A percentile compares a stretch with the other conserved stretches of the same genome.
Conservation (phyloP, 1,140 invertebrate species). For the Ceratosolen fusciceps region DNA sequence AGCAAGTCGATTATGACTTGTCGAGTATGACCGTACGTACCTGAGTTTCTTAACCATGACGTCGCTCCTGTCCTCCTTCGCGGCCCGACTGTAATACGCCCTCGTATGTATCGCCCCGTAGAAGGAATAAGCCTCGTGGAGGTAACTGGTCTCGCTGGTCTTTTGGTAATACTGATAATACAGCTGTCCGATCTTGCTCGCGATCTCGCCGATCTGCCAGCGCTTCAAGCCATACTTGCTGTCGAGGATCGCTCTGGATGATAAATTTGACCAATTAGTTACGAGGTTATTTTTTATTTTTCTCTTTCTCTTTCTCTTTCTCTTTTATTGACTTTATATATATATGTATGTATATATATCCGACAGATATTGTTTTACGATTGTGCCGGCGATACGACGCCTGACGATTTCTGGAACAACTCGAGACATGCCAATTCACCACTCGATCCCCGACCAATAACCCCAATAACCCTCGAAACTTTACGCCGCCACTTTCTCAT, state of each 20-base stretch:
- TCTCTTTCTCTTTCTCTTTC: too few relatives aligned
- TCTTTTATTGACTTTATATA: too few relatives aligned
- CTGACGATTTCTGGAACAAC: neutral
- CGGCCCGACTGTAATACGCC: slow-evolving; percentile 94
- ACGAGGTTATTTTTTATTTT: too few relatives aligned
- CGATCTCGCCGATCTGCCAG: slow-evolving; percentile 99
- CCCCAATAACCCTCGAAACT: neutral
- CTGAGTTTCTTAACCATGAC: slow-evolving; percentile 98
- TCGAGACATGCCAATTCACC: neutral
- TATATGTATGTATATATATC: too few relatives aligned
- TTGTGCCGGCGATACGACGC: neutral
- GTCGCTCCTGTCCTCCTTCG: slow-evolving; percentile 94
- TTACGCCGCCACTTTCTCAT: neutral
- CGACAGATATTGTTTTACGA: neutral
- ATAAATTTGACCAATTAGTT: too few relatives aligned
- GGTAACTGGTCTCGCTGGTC: slow-evolving; percentile 96
- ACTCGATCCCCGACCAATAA: neutral
- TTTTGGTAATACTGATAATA: slow-evolving; percentile 98
- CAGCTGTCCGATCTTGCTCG: slow-evolving; percentile 98
- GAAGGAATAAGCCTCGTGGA: slow-evolving; percentile 96
- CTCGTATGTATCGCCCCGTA: slow-evolving; percentile 95
- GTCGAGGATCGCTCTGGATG: slow-evolving; percentile 88
- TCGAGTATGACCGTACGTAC: too few relatives aligned
- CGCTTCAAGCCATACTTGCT: slow-evolving; percentile 95
- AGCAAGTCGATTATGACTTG: too few relatives aligned